Base-by-base conservation (phyloP, 2,888 invertebrate genomes). In the Andrena camellia region DNA sequence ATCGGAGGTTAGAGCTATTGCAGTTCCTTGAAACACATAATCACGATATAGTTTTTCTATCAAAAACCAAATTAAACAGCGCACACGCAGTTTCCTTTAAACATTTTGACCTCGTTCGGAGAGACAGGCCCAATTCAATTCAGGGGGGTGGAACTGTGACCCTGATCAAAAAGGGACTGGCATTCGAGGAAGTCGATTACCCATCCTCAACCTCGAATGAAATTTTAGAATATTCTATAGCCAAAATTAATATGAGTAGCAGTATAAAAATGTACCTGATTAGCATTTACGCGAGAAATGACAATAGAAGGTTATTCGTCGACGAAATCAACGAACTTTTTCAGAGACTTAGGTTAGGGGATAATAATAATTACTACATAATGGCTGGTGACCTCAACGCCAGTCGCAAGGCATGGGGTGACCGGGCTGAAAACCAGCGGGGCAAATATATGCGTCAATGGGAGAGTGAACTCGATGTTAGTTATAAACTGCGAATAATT, bases 111-210 rank as follows among this genome's bases (percentile, higher is more conserved):
- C 2, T 42, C 6, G 64, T 64, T 10, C 26, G 72, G 26, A 29
- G 35, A 0, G 72, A 73, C 26, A 63, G 72, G 4, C 64, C 54
- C 0, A 54, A 63, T 0, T 23, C 63, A 0, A 35, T 0, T 1
- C 35, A 29, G 1, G 72, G 64, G 1, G 72, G 42, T 8, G 72
- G 72, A 10, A 73, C 72, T 1, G 72, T 54, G 2, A 54, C 64
- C 1, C n/a, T 64, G 29, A 57, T 73, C 1, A 50, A 13, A 1
- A 54, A 23, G 2, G 29, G 33, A 1, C 20, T 73, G 4, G 10
- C 23, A 2, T 64, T 35, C 5, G 1, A 48, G 23, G n/a, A 13
- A 10, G 26, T 42, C 1, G 6, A 7, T 7, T 10, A 1, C 1
- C 35, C 72, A 10, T n/a, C 0, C 0, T 42, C 64, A 5, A 2